Base-by-base conservation (phyloP, 2,797 vertebrate species). In the Lophotriccus pileatus region DNA sequence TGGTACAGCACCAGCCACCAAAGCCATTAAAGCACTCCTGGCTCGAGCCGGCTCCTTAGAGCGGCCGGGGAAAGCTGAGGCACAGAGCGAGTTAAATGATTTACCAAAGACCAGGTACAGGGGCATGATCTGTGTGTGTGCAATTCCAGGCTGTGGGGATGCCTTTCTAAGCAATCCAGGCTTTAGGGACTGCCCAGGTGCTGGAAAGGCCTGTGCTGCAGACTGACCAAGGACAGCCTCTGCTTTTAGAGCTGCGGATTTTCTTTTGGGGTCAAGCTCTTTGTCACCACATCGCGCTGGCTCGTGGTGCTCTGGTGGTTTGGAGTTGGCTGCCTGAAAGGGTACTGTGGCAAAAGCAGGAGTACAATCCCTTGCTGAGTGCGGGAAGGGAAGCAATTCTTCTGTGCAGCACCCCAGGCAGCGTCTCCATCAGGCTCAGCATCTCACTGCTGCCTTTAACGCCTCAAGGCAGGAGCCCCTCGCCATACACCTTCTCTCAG, bases 401-500 rank as follows among this genome's bases (percentile, higher is more conserved):
- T 62, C 58, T 16, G 32, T 11, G 1, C 37, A 12, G 15, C 1
- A 1, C 39, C 76, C 2, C 23, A 3, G 50, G 62, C 32, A 56
- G 20, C 0, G 0, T 68, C 46, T 77, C 72, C 62, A 14, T 0
- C 37, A 39, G 52, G 24, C 30, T 68, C 72, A 55, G 64, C 52
- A 14, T 41, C 91, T 70, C 28, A 0, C 34, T 28, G 41, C 46
- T 27, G 24, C 87, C 20, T 32, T 14, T 10, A 10, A 3, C 0
- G 10, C 5, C 9, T 22, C 56, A 3, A 10, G 23, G 64, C 70
- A 32, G 63, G 60, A 27, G 19, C 63, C 25, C 0, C n/a, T 27
- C 16, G 28, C 20, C 6, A 3, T 7, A 6, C 6, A 0, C 3
- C 0, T 0, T 3, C 0, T 28, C 34, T 39, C 63, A 14, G 2